These are phyloP conservation scores for Lagorchestes hirsutus DNA, from an alignment of 2,797 vertebrate genomes.

Conservation along the genomic window DNA sequence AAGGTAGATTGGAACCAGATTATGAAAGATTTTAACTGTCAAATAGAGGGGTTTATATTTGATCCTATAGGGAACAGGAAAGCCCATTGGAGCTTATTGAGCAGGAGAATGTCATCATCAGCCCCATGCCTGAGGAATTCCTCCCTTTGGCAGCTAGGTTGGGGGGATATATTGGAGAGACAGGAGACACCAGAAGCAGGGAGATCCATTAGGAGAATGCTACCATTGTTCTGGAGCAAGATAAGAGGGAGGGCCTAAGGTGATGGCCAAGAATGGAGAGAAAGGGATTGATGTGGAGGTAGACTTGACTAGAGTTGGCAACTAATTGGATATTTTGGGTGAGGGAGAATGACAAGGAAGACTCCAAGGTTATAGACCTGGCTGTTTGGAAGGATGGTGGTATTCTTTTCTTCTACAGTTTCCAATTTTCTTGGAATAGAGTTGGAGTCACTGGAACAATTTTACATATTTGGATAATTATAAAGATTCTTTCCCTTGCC, in stretches of 20 bases:
- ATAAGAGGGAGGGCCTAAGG: neutral
- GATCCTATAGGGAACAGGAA: neutral
- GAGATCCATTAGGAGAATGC: neutral
- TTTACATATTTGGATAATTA: neutral
- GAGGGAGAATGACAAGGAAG: neutral
- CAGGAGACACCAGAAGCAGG: neutral
- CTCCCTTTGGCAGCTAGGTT: neutral
- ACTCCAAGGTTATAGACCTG: neutral
- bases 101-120: neutral
- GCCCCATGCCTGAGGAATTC: neutral
- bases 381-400: neutral
- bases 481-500: neutral
- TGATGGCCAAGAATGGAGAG: neutral
- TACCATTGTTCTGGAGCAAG: neutral
- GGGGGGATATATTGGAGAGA: neutral
- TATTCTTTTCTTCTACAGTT: neutral
- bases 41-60: neutral
- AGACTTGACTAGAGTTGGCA: neutral
- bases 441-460: neutral
- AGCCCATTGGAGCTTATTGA: neutral
- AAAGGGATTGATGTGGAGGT: neutral
- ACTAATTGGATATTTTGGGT: neutral
- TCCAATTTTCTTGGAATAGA: neutral
- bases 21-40: neutral
- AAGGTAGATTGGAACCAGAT: neutral